Percentiles rank a stretch among this genome's conserved stretches.
These are phyloP conservation scores for Porites evermanni DNA, from an alignment of 92 coral and sea anemone species.

Conservation along the genomic window DNA sequence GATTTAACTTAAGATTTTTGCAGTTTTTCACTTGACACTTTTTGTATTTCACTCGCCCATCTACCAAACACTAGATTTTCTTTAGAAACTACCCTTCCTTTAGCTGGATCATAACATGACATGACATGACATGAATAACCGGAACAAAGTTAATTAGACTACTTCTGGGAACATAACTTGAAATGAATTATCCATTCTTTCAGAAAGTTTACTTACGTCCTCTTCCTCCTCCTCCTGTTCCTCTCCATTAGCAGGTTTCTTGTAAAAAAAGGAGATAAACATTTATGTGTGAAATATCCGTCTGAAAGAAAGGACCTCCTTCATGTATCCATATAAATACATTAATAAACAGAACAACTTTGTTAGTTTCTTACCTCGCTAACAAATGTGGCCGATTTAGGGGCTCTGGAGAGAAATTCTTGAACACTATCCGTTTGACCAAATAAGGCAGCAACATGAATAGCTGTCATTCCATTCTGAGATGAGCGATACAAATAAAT, in stretches of 20 bases:
- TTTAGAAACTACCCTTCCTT: too few relatives aligned
- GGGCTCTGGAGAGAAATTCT: slow-evolving; percentile 82
- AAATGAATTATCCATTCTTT: neutral
- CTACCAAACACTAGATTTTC: too few relatives aligned
- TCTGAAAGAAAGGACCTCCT: neutral
- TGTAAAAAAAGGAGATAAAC: neutral
- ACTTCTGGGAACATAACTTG: too few relatives aligned
- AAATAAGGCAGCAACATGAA: slow-evolving; percentile 91
- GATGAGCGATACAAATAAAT: neutral
- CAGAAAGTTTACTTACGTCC: slow-evolving; percentile 22
- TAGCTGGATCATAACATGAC: too few relatives aligned
- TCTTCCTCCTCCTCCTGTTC: slow-evolving; percentile 13
- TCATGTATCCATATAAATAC: neutral
- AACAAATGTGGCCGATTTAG: slow-evolving; percentile 66
- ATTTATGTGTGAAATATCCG: neutral
- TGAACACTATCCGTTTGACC: slow-evolving; percentile 91
- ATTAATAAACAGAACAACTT: neutral
- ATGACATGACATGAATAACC: too few relatives aligned
- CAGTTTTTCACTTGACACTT: too few relatives aligned
- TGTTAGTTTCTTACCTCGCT: slow-evolving; percentile 68
- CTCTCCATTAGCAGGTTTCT: slow-evolving; percentile 20
- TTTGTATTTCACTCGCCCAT: too few relatives aligned
- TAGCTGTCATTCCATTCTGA: slow-evolving; percentile 92
- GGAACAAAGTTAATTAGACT: too few relatives aligned
- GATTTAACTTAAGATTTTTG: too few relatives aligned